Base-by-base conservation (phyloP, 2,797 vertebrate species). In the Oophaga sylvatica region DNA sequence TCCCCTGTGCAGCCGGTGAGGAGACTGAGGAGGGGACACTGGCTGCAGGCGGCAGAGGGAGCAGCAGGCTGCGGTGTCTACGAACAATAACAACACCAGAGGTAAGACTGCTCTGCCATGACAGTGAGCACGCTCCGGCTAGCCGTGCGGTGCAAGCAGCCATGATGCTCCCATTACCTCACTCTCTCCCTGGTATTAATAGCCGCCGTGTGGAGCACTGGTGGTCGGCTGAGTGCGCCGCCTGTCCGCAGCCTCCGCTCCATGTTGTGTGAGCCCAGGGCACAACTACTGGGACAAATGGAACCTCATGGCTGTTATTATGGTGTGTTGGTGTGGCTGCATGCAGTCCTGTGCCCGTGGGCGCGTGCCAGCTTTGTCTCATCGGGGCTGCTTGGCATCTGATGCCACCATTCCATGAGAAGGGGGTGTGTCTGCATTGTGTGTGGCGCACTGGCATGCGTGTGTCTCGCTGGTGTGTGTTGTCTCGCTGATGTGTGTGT, bases 31-130 rank as follows among this genome's bases (percentile, higher is more conserved):
- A 67, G 85, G 16, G 11, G 62, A 67, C 75, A 53, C 65, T 60
- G 85, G 56, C 15, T 60, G 78, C 85, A 70, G 68, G 79, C 85
- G 77, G 78, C 71, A 84, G 84, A 78, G 73, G 59, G 78, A 86
- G 67, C 78, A 29, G 53, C 5, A 73, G 68, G 68, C 57, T 81
- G 85, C 85, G 68, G 78, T 62, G 71, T 22, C 29, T 35, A 59
- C 41, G 35, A 85, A 17, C 59, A 67, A 56, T 65, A 80, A 62
- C 45, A 67, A 20, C n/a, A n/a, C 62, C 22, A 45, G 67, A 81
- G 86, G 80, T 87, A 87, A 82, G 86, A 59, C 16, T 26, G 1
- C 5, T 20, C 60, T 65, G 79, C 60, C 31, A 65, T 80, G 79
- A 35, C 59, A n/a, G 29, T 41, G 59, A 19, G 35, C 31, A 59